Conservation (phyloP, 30 jellyfish, hydroid and myxozoan species). For the Aurelia sp. region DNA sequence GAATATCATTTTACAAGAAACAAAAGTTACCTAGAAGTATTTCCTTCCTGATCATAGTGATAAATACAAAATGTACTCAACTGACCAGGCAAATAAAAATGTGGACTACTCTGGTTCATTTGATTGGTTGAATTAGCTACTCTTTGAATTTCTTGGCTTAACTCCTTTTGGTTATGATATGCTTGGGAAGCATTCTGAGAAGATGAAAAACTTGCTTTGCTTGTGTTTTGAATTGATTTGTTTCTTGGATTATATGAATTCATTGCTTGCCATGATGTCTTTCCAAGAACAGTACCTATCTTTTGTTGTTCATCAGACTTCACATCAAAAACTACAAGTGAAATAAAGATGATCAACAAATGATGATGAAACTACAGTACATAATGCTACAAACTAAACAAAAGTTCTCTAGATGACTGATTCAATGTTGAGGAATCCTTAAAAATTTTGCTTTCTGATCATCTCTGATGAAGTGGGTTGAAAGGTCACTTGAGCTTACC, state of each 20-base stretch:
- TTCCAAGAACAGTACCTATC: not conserved
- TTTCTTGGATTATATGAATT: not conserved
- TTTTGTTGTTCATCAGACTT: no score
- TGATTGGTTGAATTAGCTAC: slow-evolving; percentile 2
- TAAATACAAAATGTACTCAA: not conserved
- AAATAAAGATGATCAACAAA: no score
- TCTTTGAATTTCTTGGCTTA: not conserved
- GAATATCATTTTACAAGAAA: no score
- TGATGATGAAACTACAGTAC: no score
- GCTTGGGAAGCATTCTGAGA: not conserved
- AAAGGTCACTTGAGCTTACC: no score
- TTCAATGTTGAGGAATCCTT: no score
- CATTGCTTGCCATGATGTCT: slow-evolving; percentile 45
- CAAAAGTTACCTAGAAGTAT: not conserved
- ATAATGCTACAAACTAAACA: no score
- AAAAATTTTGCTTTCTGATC: no score
- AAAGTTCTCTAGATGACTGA: no score
- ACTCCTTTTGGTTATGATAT: not conserved
- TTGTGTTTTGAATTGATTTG: slow-evolving; percentile 6
- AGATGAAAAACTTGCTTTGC: not conserved
- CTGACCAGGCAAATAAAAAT: slow-evolving; percentile 51
- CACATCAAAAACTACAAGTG: no score
- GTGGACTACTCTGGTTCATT: slow-evolving; percentile 59
- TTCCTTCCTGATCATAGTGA: not conserved
- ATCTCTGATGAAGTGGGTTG: no score